These are phyloP conservation scores for Pammene aurita DNA, from an alignment of 2,888 invertebrate species.

Conservation along the genomic window DNA sequence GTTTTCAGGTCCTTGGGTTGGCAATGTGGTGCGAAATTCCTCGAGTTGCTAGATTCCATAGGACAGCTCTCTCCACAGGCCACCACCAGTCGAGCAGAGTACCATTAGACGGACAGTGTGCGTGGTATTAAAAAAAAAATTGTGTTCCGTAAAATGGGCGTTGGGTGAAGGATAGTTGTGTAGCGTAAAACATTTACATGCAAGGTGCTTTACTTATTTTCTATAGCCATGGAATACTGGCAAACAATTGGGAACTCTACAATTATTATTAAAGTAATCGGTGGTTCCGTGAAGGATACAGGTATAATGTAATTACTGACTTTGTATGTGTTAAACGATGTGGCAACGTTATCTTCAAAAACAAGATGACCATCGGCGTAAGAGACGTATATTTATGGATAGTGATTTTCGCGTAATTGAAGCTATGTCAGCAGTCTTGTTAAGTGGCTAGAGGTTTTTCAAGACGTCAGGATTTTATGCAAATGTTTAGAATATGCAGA, in stretches of 20 bases:
- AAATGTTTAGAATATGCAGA: conserved; percentile 46
- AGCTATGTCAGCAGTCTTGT: conserved; percentile 57
- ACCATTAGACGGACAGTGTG: not conserved
- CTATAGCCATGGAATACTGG: not conserved
- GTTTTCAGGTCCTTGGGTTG: not conserved
- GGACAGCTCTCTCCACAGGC: too few species aligned
- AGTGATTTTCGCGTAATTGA: conserved; percentile 11
- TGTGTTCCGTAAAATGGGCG: not conserved
- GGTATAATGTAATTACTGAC: not conserved
- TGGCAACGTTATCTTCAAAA: not conserved
- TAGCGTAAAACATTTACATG: not conserved
- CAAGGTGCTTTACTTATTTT: not conserved
- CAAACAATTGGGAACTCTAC: not conserved
- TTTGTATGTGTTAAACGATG: not conserved
- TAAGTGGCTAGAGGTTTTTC: conserved; percentile 44
- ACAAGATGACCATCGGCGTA: too few species aligned
- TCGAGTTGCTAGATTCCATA: not conserved
- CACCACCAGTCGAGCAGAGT: not conserved
- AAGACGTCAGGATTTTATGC: conserved; percentile 24
- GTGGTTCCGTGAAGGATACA: too few species aligned
- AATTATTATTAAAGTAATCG: not conserved
- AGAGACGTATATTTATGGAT: not conserved
- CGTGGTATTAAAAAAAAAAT: not conserved
- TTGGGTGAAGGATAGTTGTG: not conserved
- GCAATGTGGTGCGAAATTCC: not conserved